Evolutionary conservation across 1,140 invertebrate species (phyloP).

Genomic region (Hestina assimilis): DNA sequence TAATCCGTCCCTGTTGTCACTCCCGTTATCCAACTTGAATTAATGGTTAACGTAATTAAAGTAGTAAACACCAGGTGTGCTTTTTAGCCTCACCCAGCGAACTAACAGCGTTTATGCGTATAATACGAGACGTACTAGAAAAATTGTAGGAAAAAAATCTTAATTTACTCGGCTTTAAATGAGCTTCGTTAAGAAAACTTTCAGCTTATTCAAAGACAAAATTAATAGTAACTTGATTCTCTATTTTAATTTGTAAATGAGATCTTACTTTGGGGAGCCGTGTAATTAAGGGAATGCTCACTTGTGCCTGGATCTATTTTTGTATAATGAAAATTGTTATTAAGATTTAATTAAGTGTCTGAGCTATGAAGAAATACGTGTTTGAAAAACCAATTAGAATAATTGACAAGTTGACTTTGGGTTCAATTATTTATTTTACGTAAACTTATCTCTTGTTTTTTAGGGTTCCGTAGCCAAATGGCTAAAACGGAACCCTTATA

Average conservation of each 20-base stretch:
- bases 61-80: slow-evolving; percentile 62
- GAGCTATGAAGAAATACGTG: too few relatives aligned
- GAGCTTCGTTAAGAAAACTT: slow-evolving; percentile 29
- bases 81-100: slow-evolving; percentile 35
- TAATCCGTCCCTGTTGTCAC: slow-evolving; percentile 57
- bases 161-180: slow-evolving; percentile 27
- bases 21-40: slow-evolving; percentile 56
- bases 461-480: too few relatives aligned
- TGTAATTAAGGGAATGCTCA: too few relatives aligned
- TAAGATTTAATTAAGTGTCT: too few relatives aligned
- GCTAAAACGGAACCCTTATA: too few relatives aligned
- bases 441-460: too few relatives aligned
- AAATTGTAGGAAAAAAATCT: slow-evolving; percentile 19
- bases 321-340: too few relatives aligned
- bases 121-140: slow-evolving; percentile 29
- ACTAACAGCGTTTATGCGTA: slow-evolving; percentile 40
- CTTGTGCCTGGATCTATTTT: too few relatives aligned
- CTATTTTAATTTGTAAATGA: background rate
- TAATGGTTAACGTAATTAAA: slow-evolving; percentile 66
- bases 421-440: too few relatives aligned
- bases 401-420: too few relatives aligned
- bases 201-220: slow-evolving; percentile 26
- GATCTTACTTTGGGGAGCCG: background rate
- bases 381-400: too few relatives aligned
- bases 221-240: slow-evolving; percentile 7